Evolutionary conservation across 2,888 invertebrate species (phyloP).

Genomic region (Patella depressa): DNA sequence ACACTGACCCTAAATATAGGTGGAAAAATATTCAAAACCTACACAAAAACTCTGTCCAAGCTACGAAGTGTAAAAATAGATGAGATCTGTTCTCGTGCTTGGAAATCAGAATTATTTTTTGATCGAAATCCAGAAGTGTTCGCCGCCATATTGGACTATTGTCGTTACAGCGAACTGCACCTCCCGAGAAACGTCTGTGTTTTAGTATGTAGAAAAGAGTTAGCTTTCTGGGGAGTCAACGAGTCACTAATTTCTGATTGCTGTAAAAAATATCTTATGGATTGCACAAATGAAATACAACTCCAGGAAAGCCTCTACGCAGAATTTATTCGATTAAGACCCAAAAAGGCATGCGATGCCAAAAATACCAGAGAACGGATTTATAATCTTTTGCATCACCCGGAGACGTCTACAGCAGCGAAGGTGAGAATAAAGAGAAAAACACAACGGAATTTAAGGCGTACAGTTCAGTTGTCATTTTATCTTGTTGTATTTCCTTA

Average conservation of each 20-base stretch:
- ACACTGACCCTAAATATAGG: slow-evolving; percentile 24
- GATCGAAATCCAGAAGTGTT: slow-evolving; percentile 55
- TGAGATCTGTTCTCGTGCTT: neutral
- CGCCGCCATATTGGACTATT: slow-evolving; percentile 46
- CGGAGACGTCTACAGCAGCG: slow-evolving; percentile 40
- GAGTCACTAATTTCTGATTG: slow-evolving; percentile 44
- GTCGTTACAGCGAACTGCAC: slow-evolving; percentile 51
- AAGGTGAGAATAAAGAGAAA: slow-evolving; percentile 32
- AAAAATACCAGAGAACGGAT: slow-evolving; percentile 23
- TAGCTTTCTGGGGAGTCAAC: slow-evolving; percentile 50
- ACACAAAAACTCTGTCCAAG: slow-evolving; percentile 8
- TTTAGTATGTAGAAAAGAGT: slow-evolving; percentile 40
- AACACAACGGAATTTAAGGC: too few relatives aligned
- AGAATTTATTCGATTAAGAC: slow-evolving; percentile 38
- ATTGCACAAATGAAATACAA: slow-evolving; percentile 40
- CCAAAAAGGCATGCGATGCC: slow-evolving; percentile 12
- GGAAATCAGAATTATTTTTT: slow-evolving; percentile 45
- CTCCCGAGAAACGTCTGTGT: slow-evolving; percentile 47
- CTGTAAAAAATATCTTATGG: slow-evolving; percentile 46
- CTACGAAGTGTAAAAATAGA: neutral
- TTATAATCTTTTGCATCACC: slow-evolving; percentile 49
- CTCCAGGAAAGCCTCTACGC: slow-evolving; percentile 39
- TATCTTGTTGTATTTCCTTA: too few relatives aligned
- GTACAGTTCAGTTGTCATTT: too few relatives aligned
- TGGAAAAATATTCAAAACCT: slow-evolving; percentile 24